These are phyloP conservation scores for Sula dactylatra DNA, from an alignment of 2,113 vertebrate species.

Conservation along the genomic window DNA sequence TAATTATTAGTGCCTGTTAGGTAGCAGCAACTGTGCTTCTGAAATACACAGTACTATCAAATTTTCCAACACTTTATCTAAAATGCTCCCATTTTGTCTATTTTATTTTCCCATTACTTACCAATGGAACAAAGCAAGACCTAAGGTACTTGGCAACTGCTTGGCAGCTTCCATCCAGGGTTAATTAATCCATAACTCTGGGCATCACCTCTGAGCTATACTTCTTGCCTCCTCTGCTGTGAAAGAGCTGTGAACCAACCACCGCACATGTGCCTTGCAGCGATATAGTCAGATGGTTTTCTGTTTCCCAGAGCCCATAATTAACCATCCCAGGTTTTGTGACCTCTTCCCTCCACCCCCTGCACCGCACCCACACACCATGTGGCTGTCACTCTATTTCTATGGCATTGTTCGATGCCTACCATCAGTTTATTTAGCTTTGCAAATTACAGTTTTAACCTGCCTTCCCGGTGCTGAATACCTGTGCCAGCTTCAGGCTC, in stretches of 20 bases:
- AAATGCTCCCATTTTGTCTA: neutral
- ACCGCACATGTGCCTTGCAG: fast-evolving
- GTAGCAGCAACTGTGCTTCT: neutral
- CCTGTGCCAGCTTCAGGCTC: neutral
- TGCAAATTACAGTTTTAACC: too few species aligned
- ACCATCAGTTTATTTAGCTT: too few species aligned
- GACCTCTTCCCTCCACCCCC: neutral
- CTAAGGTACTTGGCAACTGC: neutral
- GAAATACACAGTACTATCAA: neutral
- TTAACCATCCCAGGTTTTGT: neutral
- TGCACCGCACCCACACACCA: neutral
- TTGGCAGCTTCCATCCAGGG: neutral
- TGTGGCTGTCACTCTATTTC: fast-evolving
- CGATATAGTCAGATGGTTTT: neutral
- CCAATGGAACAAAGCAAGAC: neutral
- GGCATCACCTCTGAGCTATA: neutral
- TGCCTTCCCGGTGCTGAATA: neutral
- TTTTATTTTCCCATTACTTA: neutral
- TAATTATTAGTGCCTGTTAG: neutral
- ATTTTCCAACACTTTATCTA: neutral
- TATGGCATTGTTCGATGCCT: too few species aligned
- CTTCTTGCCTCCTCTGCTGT: neutral
- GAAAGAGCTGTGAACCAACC: neutral
- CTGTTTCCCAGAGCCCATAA: neutral
- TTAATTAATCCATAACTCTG: neutral